Percentiles rank a stretch among this genome's conserved stretches.
Conservation (phyloP, 2,113 vertebrate species). For the Galbula dea region DNA sequence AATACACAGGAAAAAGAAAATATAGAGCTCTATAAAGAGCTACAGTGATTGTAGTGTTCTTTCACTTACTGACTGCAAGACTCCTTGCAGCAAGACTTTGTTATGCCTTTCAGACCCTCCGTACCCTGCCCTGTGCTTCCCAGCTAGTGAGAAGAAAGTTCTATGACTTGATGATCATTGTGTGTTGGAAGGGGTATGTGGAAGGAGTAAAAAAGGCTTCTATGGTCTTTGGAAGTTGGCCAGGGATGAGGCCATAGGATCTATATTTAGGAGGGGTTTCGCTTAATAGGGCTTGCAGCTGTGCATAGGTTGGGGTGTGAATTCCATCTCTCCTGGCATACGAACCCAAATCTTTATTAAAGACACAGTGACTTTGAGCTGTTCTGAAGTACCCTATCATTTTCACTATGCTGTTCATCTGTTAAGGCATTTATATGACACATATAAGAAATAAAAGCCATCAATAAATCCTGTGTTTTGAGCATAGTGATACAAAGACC, state of each 20-base stretch:
- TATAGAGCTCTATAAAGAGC: conserved; percentile 6
- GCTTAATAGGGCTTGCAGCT: conserved; percentile 65
- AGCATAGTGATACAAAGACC: conserved; percentile 50
- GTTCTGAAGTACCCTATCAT: conserved; percentile 46
- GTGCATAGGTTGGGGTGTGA: conserved; percentile 65
- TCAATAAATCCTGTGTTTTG: conserved; percentile 58
- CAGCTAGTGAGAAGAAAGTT: background rate
- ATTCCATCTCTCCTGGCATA: conserved; percentile 38
- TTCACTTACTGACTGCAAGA: conserved; percentile 19
- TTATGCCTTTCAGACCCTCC: background rate
- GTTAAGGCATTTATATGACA: conserved; percentile 75
- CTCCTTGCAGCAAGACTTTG: background rate
- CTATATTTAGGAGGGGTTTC: conserved; percentile 64
- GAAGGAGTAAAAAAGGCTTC: conserved; percentile 34
- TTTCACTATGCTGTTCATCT: conserved; percentile 64
- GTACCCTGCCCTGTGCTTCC: background rate
- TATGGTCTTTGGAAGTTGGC: conserved; percentile 39
- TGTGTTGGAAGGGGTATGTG: background rate
- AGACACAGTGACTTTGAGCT: conserved; percentile 36
- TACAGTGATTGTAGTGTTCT: background rate
- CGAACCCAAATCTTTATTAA: conserved; percentile 62
- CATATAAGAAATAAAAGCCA: conserved; percentile 73
- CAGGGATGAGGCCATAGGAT: conserved; percentile 59
- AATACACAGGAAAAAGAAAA: background rate
- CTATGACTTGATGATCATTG: background rate